Base-by-base conservation (phyloP, 2,888 invertebrate species). In the Schrankia costaestrigalis region DNA sequence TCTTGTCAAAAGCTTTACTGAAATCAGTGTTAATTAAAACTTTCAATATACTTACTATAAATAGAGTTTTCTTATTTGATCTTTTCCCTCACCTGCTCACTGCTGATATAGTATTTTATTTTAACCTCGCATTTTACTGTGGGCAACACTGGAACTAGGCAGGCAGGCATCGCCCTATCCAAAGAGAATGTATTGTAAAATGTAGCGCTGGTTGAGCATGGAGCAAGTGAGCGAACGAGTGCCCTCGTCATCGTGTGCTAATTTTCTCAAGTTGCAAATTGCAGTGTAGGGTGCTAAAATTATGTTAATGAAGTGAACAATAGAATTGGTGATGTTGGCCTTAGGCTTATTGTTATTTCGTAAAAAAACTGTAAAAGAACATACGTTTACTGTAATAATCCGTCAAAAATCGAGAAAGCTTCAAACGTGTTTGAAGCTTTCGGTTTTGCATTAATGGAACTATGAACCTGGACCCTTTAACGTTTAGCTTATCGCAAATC, bases 381-480 rank as follows among this genome's bases (percentile, higher is more conserved):
- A 68, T 51, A 77, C 69, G 55, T 78, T 77, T 71, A 75, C 68
- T 56, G 71, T 88, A 84, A 90, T 90, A 89, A 90, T 90, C 91
- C 90, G 91, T 91, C 91, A 90, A 90, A 91, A 90, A 91, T 91
- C 90, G 90, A 93, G 94, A 94, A 94, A 94, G 95, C 95, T 95
- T 95, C 95, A 95, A 94, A 91, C 91, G 89, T 90, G 91, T 94
- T 95, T 95, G 95, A 95, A 95, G 95, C 95, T 95, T 95, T 95
- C 95, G 94, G 92, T 91, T 93, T 92, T 91, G 93, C 90, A 90
- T 93, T 92, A 91, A 93, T 93, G 95, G 95, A 96, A 96, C 95
- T 96, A 97, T 97, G 97, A 96, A 96, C 95, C 96, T 97, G 93
- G 97, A 97, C 93, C 94, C 97, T 93, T 93, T 97, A 93, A 96